Evolutionary conservation across 1,140 invertebrate genomes (phyloP).

Genomic region (Acyrthosiphon pisum): DNA sequence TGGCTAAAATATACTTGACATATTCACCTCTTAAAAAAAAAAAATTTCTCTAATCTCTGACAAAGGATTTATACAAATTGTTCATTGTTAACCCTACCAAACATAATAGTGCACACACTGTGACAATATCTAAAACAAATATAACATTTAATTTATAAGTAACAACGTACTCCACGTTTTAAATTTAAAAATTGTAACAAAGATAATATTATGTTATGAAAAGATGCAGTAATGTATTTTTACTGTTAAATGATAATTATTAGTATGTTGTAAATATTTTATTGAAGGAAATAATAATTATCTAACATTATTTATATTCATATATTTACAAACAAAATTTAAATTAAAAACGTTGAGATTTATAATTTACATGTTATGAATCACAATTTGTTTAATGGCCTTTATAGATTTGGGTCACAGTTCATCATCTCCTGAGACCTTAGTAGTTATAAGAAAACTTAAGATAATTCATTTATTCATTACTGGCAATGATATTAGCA

Average conservation of each 20-base stretch:
- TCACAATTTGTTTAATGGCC: neutral
- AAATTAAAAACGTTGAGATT: neutral
- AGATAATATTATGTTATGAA: neutral
- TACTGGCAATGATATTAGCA: constrained; percentile 43
- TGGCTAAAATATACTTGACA: neutral
- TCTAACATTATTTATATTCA: neutral
- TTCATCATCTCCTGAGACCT: neutral
- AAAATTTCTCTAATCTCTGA: neutral
- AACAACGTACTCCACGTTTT: neutral
- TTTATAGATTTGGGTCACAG: neutral
- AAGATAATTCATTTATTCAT: neutral
- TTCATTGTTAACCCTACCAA: neutral
- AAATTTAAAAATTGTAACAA: neutral
- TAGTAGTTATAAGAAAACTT: neutral
- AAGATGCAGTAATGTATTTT: neutral
- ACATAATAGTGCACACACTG: neutral
- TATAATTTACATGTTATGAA: neutral
- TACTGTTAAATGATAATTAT: neutral
- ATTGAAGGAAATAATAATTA: neutral
- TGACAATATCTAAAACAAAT: neutral
- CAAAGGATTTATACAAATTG: neutral
- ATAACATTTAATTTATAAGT: neutral
- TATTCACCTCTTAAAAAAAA: neutral
- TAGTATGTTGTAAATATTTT: neutral
- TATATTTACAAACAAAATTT: neutral